A percentile compares a stretch with the other conserved stretches of the same genome.
Evolutionary conservation across 1,140 invertebrate genomes (phyloP).

Genomic region (Rhopalosiphum padi): DNA sequence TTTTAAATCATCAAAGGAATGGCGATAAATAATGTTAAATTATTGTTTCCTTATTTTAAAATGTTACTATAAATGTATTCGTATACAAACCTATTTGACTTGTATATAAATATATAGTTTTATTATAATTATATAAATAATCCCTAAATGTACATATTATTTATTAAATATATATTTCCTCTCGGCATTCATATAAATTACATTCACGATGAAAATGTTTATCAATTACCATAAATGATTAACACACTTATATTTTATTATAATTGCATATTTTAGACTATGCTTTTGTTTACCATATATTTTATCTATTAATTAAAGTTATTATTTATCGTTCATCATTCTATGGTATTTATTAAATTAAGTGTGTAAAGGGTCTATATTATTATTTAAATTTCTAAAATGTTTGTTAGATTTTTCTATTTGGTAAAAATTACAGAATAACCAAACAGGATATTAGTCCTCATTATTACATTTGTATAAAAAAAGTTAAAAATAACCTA

Average conservation of each 20-base stretch:
- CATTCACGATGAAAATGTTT: not conserved
- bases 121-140: slow-evolving; percentile 3
- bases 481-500: no score
- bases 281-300: no score
- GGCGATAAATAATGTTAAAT: slow-evolving; percentile 1
- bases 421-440: not conserved
- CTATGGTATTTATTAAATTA: not conserved
- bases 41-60: not conserved
- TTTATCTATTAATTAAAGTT: not conserved
- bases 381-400: not conserved
- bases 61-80: not conserved
- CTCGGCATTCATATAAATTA: not conserved
- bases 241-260: not conserved
- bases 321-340: not conserved
- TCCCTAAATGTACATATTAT: not conserved
- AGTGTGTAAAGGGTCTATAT: not conserved
- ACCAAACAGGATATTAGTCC: not conserved
- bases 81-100: not conserved
- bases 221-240: not conserved
- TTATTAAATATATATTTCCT: not conserved
- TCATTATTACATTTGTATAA: no score
- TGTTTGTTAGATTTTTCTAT: not conserved
- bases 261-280: not conserved
- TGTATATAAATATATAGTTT: not conserved
- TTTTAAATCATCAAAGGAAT: not conserved